phyloP scores from a whole-genome alignment of 64 coral and sea anemone species.

The Dendronephthya gigantea region DNA sequence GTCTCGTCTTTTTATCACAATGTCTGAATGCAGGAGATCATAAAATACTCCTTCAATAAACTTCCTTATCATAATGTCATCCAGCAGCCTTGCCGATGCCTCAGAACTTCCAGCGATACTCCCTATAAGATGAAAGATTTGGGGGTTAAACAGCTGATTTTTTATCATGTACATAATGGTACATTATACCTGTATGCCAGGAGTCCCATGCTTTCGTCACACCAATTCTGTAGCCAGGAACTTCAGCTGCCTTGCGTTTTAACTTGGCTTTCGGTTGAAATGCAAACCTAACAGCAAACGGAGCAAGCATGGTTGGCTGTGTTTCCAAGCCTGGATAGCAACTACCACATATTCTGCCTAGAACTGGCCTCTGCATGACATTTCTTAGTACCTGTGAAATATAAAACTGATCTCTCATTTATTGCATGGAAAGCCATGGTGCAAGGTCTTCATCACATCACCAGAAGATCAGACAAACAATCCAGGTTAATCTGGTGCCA shows the following conservation, averaged over 20 bases:
- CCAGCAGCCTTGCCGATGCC: slow-evolving; percentile 72
- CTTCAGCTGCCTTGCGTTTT: slow-evolving; percentile 29
- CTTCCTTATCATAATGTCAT: slow-evolving; percentile 94
- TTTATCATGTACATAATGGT: neutral
- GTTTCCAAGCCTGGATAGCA: neutral
- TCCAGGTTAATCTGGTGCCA: no score
- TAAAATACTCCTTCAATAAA: slow-evolving; percentile 93
- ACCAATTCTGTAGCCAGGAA: slow-evolving; percentile 80
- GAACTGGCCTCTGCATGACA: neutral
- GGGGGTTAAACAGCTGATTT: neutral
- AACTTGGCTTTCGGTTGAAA: slow-evolving; percentile 43
- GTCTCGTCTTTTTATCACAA: slow-evolving; percentile 83
- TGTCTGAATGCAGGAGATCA: slow-evolving; percentile 68
- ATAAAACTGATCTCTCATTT: neutral
- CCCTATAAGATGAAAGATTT: slow-evolving; percentile 22
- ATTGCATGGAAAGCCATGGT: no score
- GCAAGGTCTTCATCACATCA: no score
- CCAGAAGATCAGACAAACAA: no score
- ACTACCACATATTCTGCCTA: neutral
- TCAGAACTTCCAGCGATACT: slow-evolving; percentile 70
- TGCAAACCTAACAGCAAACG: slow-evolving; percentile 46
- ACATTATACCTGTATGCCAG: slow-evolving; percentile 65
- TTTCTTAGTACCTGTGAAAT: neutral
- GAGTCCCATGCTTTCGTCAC: slow-evolving; percentile 84
- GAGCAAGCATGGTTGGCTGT: neutral